phyloP scores from a whole-genome alignment of 2,113 vertebrate species.

The Bostrychus sinensis region DNA sequence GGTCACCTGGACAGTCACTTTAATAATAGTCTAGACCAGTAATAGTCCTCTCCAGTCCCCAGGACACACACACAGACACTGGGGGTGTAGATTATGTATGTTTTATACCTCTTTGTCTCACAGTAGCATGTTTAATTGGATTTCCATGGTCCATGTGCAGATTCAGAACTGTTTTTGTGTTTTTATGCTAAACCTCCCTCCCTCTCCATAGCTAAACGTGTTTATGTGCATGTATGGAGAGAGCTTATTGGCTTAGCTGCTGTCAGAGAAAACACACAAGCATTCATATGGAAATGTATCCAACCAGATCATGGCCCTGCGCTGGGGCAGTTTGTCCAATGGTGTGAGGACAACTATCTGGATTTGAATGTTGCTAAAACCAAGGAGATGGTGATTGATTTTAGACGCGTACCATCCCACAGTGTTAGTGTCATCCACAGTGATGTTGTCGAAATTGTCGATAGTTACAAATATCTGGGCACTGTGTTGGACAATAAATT shows the following conservation, averaged over 20 bases:
- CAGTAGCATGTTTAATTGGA: slow-evolving; percentile 57
- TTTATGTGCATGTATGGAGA: slow-evolving; percentile 37
- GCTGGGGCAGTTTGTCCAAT: too few relatives aligned
- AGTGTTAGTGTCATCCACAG: too few relatives aligned
- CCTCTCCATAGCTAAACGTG: slow-evolving; percentile 28
- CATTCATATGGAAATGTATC: slow-evolving; percentile 75
- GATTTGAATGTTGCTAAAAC: too few relatives aligned
- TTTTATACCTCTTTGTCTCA: slow-evolving; percentile 15
- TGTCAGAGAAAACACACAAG: slow-evolving; percentile 59
- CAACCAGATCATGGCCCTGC: slow-evolving; percentile 9
- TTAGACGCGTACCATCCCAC: too few relatives aligned
- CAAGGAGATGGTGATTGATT: too few relatives aligned
- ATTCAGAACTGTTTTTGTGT: slow-evolving; percentile 44
- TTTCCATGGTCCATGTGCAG: slow-evolving; percentile 47
- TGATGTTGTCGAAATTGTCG: too few relatives aligned
- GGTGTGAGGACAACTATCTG: too few relatives aligned
- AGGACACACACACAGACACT: slow-evolving; percentile 21
- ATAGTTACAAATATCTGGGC: too few relatives aligned
- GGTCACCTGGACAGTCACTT: too few relatives aligned
- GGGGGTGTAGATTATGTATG: slow-evolving; percentile 2
- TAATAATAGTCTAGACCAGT: too few relatives aligned
- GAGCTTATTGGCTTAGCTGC: slow-evolving; percentile 64
- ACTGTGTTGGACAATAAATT: too few relatives aligned
- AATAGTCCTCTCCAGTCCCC: too few relatives aligned
- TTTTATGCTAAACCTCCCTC: slow-evolving; percentile 15